Percentiles rank a stretch among this genome's conserved stretches.
Conservation (phyloP, 2,113 vertebrate genomes). For the Clarias gariepinus region DNA sequence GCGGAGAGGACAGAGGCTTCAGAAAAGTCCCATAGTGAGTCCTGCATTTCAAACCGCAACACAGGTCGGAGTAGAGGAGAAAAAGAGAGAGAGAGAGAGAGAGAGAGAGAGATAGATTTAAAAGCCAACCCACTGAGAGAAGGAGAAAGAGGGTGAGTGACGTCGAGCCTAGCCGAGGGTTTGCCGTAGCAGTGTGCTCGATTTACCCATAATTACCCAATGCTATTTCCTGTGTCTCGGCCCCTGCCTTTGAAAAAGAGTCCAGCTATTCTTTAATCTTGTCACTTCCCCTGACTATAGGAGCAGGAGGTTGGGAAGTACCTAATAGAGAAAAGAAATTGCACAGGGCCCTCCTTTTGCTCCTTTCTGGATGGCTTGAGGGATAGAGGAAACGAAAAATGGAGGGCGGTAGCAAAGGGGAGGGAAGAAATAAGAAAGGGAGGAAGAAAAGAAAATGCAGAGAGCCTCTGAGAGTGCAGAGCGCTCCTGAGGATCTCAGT, state of each 20-base stretch:
- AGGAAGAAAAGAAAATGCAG: conserved; percentile 34
- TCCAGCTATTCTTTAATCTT: conserved; percentile 75
- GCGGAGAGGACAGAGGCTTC: conserved; percentile 51
- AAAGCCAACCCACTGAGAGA: neutral
- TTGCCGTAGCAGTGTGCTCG: conserved; percentile 60
- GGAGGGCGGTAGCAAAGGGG: conserved; percentile 38
- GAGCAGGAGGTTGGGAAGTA: conserved; percentile 58
- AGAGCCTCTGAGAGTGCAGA: conserved; percentile 27
- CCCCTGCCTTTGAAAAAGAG: conserved; percentile 63
- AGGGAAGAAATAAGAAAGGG: conserved; percentile 29
- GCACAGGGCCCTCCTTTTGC: conserved; percentile 61
- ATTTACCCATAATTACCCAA: conserved; percentile 77
- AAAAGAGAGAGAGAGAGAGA: conserved; percentile 21
- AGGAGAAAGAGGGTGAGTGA: conserved; percentile 64
- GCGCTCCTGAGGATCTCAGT: conserved; percentile 52
- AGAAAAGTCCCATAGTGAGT: conserved; percentile 60
- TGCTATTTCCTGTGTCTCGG: conserved; percentile 70
- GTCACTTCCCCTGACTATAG: conserved; percentile 69
- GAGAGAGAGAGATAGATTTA: neutral
- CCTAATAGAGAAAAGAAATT: conserved; percentile 71
- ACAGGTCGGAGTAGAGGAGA: conserved; percentile 59
- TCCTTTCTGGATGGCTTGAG: conserved; percentile 60
- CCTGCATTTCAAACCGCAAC: conserved; percentile 69
- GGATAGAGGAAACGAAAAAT: conserved; percentile 55
- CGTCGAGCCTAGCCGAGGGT: conserved; percentile 63